A percentile compares a stretch with the other conserved stretches of the same genome.
These are phyloP conservation scores for Varecia variegata DNA, from an alignment of 2,797 vertebrate species.

Conservation along the genomic window DNA sequence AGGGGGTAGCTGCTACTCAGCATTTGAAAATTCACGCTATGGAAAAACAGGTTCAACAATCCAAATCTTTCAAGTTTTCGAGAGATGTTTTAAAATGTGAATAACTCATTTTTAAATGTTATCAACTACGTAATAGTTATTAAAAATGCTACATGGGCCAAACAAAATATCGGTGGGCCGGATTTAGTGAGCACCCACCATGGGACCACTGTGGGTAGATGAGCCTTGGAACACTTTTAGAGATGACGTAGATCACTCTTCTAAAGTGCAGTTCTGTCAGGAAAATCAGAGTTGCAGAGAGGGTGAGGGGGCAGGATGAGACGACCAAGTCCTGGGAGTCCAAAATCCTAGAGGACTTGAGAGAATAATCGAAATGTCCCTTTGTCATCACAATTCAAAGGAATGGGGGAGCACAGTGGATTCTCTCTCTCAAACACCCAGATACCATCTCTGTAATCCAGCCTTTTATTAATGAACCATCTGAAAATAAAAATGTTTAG, in stretches of 20 bases:
- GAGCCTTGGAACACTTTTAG: not conserved
- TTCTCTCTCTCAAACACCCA: not conserved
- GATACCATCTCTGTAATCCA: not conserved
- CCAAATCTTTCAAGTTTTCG: not conserved
- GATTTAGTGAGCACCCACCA: not conserved
- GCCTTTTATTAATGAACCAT: not conserved
- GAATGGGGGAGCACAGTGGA: not conserved
- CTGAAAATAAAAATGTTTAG: not conserved
- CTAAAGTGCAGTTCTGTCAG: not conserved
- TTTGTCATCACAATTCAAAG: not conserved
- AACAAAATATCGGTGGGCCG: not conserved
- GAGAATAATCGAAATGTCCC: not conserved
- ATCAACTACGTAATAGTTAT: not conserved
- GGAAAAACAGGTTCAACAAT: not conserved
- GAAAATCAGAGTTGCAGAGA: not conserved
- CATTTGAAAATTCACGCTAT: not conserved
- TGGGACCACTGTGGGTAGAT: rapidly evolving
- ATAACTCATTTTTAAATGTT: slow-evolving; percentile 1
- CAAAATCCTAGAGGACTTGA: not conserved
- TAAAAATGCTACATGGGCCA: not conserved
- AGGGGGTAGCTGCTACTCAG: not conserved
- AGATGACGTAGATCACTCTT: not conserved
- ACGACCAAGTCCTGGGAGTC: not conserved
- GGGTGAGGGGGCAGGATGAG: not conserved
- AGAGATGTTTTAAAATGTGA: not conserved